phyloP scores from a whole-genome alignment of 2,113 vertebrate genomes.

The Puntigrus tetrazona region DNA sequence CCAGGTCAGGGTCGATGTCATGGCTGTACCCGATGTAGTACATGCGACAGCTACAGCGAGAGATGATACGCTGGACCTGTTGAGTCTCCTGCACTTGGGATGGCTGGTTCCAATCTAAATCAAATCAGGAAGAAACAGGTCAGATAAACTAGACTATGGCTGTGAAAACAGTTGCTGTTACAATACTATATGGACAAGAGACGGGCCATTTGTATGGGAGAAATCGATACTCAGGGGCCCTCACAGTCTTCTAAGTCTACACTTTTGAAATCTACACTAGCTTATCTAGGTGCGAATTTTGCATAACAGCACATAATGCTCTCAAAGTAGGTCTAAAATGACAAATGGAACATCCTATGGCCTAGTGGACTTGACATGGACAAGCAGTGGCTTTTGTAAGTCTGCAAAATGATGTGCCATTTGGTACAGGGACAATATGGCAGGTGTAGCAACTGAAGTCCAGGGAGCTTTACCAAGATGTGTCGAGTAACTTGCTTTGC shows the following conservation, averaged over 20 bases:
- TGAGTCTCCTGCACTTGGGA: constrained; percentile 90
- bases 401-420: not conserved
- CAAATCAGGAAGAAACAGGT: not conserved
- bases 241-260: not conserved
- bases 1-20: constrained; percentile 93
- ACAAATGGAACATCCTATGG: not conserved
- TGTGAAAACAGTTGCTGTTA: not conserved
- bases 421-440: not conserved
- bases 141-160: not conserved
- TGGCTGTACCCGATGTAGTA: constrained; percentile 99
- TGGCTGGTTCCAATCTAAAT: constrained; percentile 93
- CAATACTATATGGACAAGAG: not conserved
- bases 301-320: not conserved
- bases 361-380: not conserved
- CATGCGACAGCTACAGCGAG: constrained; percentile 96
- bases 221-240: not conserved
- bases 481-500: not conserved
- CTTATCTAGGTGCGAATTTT: not conserved
- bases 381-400: not conserved
- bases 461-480: not conserved
- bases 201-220: not conserved
- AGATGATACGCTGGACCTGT: constrained; percentile 97
- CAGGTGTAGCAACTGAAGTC: not conserved
- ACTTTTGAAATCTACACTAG: no score
- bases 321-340: not conserved